Base-by-base conservation (phyloP, 2,888 invertebrate species). In the Drosophila acutilabella region DNA sequence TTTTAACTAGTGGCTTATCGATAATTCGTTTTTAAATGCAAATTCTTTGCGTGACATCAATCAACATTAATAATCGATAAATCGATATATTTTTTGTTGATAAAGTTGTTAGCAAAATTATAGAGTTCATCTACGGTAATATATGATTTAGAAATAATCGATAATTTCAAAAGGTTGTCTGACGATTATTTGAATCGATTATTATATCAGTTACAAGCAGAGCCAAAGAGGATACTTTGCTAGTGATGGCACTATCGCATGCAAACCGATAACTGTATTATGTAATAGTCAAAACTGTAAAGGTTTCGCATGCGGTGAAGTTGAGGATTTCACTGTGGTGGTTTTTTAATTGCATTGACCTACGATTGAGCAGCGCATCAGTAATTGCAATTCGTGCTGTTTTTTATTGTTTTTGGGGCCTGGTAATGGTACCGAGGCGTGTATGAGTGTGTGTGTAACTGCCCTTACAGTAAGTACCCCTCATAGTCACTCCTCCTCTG, bases 261-360 rank as follows among this genome's bases (percentile, higher is more conserved):
- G 18, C 11, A 33, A 11, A 33, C 11, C 36, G n/a, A 36, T 51
- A 51, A 51, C 36, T 51, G 0, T 23, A 3, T 50, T 33, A 20
- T 18, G 13, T 20, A 18, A 33, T 11, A 30, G 0, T 0, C 3
- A 30, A 11, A 16, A 16, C 6, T 23, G n/a, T 51, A 20, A 20
- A 11, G 30, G 16, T 33, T 58, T 36, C 18, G 14, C n/a, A 33
- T 14, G 41, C 30, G 8, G 16, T 26, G 11, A 26, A 18, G 16
- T 11, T 47, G 3, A 74, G 68, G 45, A 69, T 67, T 72, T 62
- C 68, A 60, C 65, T 70, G 70, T 42, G 44, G 66, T 50, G 40
- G 18, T 18, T 30, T 48, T 67, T 79, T 84, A 87, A 88, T 85
- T 85, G 78, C 82, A 79, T 67, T 83, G 84, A 79, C 71, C 84